phyloP scores from a whole-genome alignment of 2,113 vertebrate species.

The Solea senegalensis region DNA sequence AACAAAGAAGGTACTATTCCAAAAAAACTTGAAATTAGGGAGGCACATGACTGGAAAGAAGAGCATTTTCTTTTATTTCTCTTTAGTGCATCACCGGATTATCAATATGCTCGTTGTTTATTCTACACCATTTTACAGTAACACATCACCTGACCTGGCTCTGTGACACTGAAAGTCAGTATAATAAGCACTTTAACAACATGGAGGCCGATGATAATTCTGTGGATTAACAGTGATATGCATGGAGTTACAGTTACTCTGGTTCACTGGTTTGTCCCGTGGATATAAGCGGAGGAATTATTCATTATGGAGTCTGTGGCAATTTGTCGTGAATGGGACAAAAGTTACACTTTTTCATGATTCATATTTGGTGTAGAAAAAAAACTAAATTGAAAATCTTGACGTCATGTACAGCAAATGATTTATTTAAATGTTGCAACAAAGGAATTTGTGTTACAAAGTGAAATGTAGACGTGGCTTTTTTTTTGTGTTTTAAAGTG shows the following conservation, averaged over 20 bases:
- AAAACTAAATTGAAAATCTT: too few relatives aligned
- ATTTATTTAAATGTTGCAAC: too few relatives aligned
- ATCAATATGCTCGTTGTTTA: neutral
- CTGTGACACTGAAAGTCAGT: neutral
- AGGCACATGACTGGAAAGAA: neutral
- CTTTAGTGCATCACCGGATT: neutral
- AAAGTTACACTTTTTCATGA: too few relatives aligned
- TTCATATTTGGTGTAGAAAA: too few relatives aligned
- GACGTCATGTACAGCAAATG: too few relatives aligned
- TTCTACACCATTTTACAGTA: neutral
- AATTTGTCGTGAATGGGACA: too few relatives aligned
- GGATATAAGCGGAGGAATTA: neutral
- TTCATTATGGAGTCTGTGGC: neutral
- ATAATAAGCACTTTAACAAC: neutral
- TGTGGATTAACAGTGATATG: neutral
- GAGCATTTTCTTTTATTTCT: neutral
- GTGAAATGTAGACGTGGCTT: too few relatives aligned
- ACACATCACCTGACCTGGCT: neutral
- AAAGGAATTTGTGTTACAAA: too few relatives aligned
- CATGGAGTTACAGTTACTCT: neutral
- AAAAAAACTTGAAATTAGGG: neutral
- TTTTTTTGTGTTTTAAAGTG: too few relatives aligned
- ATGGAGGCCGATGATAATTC: neutral
- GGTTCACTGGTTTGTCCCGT: neutral
- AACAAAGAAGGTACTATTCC: neutral